Evolutionary conservation across 1,140 invertebrate species (phyloP).

Genomic region (Drosophila busckii): DNA sequence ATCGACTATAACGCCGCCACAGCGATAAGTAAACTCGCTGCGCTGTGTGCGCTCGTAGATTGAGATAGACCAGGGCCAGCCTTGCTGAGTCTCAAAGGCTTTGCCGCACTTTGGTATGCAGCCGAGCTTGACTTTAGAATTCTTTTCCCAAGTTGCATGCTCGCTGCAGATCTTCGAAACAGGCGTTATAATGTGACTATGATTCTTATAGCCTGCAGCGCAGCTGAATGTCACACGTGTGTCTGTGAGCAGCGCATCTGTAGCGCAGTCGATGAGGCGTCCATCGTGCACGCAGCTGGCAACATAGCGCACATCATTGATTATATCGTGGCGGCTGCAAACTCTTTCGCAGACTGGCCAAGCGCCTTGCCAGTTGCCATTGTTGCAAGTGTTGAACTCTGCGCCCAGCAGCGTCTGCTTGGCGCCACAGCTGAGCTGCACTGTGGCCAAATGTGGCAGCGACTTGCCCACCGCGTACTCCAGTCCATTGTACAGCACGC

Average conservation of each 20-base stretch:
- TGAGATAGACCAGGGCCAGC: conserved; percentile 33
- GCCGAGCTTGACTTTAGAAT: background rate
- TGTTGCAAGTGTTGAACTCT: conserved; percentile 10
- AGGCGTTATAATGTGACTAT: accelerated
- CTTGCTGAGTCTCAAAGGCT: background rate
- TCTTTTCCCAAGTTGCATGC: background rate
- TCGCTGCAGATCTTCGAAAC: background rate
- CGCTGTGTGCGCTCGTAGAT: conserved; percentile 1
- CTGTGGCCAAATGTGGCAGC: background rate
- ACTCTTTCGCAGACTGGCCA: conserved; percentile 7
- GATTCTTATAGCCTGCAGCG: conserved; percentile 20
- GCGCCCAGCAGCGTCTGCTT: background rate
- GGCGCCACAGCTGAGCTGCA: background rate
- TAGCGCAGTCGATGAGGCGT: conserved; percentile 3
- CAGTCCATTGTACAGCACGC: background rate
- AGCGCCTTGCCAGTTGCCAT: conserved; percentile 15
- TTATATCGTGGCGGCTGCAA: background rate
- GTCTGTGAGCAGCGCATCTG: background rate
- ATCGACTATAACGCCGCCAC: conserved; percentile 73
- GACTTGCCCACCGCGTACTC: background rate
- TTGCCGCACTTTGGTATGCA: conserved; percentile 40
- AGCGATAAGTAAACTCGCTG: conserved; percentile 53
- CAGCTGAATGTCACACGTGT: conserved; percentile 3
- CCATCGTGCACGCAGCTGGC: conserved; percentile 1
- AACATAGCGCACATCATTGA: conserved; percentile 1